Percentiles rank a stretch among this genome's conserved stretches.
Evolutionary conservation across 1,140 invertebrate genomes (phyloP).

Genomic region (Drosophila busckii): DNA sequence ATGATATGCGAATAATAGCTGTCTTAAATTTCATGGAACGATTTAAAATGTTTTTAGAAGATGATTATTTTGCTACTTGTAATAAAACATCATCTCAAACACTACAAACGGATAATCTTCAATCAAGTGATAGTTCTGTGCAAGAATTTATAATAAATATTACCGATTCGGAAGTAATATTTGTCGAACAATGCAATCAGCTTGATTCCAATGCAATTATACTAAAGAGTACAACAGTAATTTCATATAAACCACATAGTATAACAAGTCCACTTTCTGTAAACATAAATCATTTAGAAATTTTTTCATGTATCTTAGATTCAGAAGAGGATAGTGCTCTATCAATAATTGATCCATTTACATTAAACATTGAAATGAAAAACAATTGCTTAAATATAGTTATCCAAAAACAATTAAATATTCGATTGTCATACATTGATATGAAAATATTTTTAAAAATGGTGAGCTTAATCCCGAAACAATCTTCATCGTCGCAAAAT

Average conservation of each 20-base stretch:
- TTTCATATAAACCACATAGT: conserved; percentile 88
- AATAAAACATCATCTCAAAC: conserved; percentile 15
- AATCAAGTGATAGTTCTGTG: conserved; percentile 8
- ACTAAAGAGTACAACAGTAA: conserved; percentile 93
- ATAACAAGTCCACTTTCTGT: conserved; percentile 89
- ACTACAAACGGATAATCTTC: conserved; percentile 11
- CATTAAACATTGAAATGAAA: conserved; percentile 86
- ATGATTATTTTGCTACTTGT: conserved; percentile 42
- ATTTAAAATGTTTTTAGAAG: conserved; percentile 88
- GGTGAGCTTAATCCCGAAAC: conserved; percentile 90
- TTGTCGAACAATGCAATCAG: conserved; percentile 93
- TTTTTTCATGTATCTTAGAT: conserved; percentile 95
- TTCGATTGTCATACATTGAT: conserved; percentile 96
- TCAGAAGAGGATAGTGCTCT: conserved; percentile 95
- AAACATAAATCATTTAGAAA: conserved; percentile 93
- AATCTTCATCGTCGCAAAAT: conserved; percentile 83
- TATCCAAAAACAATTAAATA: conserved; percentile 85
- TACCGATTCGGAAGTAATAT: conserved; percentile 95
- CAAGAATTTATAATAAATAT: conserved; percentile 94
- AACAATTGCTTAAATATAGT: conserved; percentile 81
- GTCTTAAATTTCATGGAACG: conserved; percentile 96
- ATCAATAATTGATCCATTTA: conserved; percentile 97
- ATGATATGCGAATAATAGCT: conserved; percentile 96
- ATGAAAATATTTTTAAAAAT: conserved; percentile 94
- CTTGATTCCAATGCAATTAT: conserved; percentile 96